phyloP scores from a whole-genome alignment of 2,797 vertebrate species.

The Phalloptychus januarius region DNA sequence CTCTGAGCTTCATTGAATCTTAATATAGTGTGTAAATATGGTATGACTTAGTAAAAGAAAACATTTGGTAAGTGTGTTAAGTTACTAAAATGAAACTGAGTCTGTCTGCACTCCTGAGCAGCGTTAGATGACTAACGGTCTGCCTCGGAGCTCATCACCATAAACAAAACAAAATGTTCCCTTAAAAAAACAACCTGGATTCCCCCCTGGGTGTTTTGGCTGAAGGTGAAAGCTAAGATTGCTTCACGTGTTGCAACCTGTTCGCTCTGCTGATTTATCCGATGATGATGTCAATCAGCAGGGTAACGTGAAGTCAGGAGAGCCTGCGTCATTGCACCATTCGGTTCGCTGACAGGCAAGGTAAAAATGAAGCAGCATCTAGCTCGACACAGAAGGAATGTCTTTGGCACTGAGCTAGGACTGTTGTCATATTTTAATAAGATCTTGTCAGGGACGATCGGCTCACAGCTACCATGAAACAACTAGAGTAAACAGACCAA shows the following conservation, averaged over 20 bases:
- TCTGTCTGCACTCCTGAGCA: not conserved
- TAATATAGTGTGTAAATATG: not conserved
- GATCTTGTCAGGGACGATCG: slow-evolving; percentile 6
- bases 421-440: slow-evolving; percentile 5
- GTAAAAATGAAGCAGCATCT: slow-evolving; percentile 48
- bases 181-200: not conserved
- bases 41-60: not conserved
- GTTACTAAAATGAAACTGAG: not conserved
- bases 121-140: slow-evolving; percentile 30
- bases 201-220: slow-evolving; percentile 45
- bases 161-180: slow-evolving; percentile 10
- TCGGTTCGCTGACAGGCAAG: slow-evolving; percentile 17
- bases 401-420: not conserved
- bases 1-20: not conserved
- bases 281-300: slow-evolving; percentile 50
- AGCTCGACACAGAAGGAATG: slow-evolving; percentile 16
- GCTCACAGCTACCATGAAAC: not conserved
- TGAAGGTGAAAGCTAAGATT: slow-evolving; percentile 34
- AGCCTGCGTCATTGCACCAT: slow-evolving; percentile 41
- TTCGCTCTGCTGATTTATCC: slow-evolving; percentile 30
- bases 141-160: slow-evolving; percentile 17
- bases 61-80: not conserved
- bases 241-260: slow-evolving; percentile 44
- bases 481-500: not conserved
- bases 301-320: slow-evolving; percentile 41